Percentiles rank a stretch among this genome's conserved stretches.
Conservation (phyloP, 2,888 invertebrate genomes). For the Meteorus colon region DNA sequence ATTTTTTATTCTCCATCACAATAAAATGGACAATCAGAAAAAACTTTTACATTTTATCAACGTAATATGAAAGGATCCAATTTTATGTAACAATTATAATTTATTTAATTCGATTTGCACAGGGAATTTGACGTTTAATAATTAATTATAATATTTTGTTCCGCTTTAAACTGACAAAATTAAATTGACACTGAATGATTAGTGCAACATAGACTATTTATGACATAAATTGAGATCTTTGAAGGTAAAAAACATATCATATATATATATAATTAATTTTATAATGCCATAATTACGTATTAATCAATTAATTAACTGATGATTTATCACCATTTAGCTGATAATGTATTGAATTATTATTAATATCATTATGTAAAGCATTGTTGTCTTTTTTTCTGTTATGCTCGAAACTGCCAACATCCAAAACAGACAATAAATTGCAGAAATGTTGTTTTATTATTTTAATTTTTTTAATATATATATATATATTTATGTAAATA, state of each 20-base stretch:
- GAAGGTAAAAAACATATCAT: conserved; percentile 59
- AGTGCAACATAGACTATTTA: conserved; percentile 59
- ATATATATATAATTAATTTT: conserved; percentile 42
- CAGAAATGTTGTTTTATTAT: conserved; percentile 36
- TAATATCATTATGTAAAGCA: conserved; percentile 56
- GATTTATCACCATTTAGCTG: conserved; percentile 54
- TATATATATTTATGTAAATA: background rate
- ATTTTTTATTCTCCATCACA: no score
- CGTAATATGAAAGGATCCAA: background rate
- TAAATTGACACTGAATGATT: conserved; percentile 56
- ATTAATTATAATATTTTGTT: background rate
- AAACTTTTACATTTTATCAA: background rate
- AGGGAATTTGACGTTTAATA: background rate
- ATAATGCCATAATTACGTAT: conserved; percentile 54
- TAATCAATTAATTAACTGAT: conserved; percentile 56
- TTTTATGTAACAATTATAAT: background rate
- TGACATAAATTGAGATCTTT: conserved; percentile 58
- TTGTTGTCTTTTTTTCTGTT: conserved; percentile 46
- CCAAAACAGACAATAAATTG: conserved; percentile 54
- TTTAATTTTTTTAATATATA: background rate
- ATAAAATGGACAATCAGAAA: conserved; percentile 21
- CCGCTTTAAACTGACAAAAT: background rate
- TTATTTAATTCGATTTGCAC: background rate
- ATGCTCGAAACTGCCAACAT: conserved; percentile 56
- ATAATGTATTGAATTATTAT: conserved; percentile 46